Evolutionary conservation across 2,797 vertebrate species (phyloP), one percentile per base, ranked within the genome.

Genomic region (Macropodus opercularis): DNA sequence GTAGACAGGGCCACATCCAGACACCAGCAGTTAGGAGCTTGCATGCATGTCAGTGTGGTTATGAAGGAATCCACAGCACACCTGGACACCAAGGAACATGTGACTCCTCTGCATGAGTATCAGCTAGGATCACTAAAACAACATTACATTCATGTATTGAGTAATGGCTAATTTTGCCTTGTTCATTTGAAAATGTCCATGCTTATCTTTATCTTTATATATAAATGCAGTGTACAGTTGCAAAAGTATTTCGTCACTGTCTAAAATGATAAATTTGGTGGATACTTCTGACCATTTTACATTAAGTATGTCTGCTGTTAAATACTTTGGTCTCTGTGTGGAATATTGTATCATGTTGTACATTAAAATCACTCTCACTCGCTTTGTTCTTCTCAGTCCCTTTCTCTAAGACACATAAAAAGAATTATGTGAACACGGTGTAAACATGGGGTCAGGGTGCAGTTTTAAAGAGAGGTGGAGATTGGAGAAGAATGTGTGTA

Each of bases 391-490:
- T 17, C 31, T 23, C 10, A 18, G 1, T 6, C 6, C 34, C 12
- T 19, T 6, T 38, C 7, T 5, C 23, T 23, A 22, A 53, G 13
- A 29, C 22, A n/a, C n/a, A 29, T 8, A 18, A 3, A 63, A 4
- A 46, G 15, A 27, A 27, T 47, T 54, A 17, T 55, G 44, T 75
- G 79, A 81, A 83, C 66, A 81, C 48, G 50, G 55, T 64, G 43
- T 71, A 79, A 79, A 86, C 66, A 88, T 75, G 49, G 87, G 91
- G 84, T 84, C 81, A 76, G 86, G 59, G 88, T 87, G 85, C 81
- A 91, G 82, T 87, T 92, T 88, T 69, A 73, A 72, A 87, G 83
- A 66, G 77, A 69, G 83, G 80, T 80, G 84, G 75, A 79, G 85
- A 84, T 71, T 77, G 80, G 75, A 48, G 79, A 84, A 86, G 72